Evolutionary conservation across 2,113 vertebrate genomes (phyloP), one percentile per base, ranked within the genome.

Genomic region (Lepisosteus oculatus): DNA sequence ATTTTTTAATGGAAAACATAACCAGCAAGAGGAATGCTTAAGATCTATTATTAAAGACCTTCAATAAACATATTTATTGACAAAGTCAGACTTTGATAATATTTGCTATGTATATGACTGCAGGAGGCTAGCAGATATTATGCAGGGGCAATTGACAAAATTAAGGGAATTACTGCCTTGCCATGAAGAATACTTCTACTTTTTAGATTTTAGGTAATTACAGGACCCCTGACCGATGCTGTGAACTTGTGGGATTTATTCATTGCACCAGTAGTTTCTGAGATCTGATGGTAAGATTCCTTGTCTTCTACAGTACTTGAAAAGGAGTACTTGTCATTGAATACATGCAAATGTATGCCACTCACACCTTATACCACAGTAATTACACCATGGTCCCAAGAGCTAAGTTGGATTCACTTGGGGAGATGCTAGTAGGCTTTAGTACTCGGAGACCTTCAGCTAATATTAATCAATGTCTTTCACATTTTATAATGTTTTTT

Each of bases 171-270:
- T 78, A 76, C 72, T 80, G 81, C 41, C 45, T n/a, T 55, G 29
- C 57, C 42, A 17, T 86, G 83, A 82, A 81, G 82, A 78, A 77
- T 79, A 83, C 76, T 80, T 87, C 85, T 85, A 87, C 90, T 88
- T 90, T 81, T 84, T 86, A 80, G 81, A 85, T 88, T 89, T 88
- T 79, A 87, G 83, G 82, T 88, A 87, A 90, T 89, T 86, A 88
- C 85, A 74, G 83, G 80, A 81, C 82, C 82, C 76, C 75, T 1
- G 55, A 75, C 74, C 59, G 68, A 75, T 71, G 70, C 75, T 75
- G 70, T 79, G 78, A 75, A 78, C 70, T 69, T 67, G 71, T 61
- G 73, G 83, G 81, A 86, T 89, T 88, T 89, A 88, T 89, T 80
- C 73, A 74, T 82, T 73, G 8, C 55, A 55, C 70, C 14, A 51